Percentiles rank a stretch among this genome's conserved stretches.
phyloP scores from a whole-genome alignment of 2,888 invertebrate genomes.

The Euphydryas editha region DNA sequence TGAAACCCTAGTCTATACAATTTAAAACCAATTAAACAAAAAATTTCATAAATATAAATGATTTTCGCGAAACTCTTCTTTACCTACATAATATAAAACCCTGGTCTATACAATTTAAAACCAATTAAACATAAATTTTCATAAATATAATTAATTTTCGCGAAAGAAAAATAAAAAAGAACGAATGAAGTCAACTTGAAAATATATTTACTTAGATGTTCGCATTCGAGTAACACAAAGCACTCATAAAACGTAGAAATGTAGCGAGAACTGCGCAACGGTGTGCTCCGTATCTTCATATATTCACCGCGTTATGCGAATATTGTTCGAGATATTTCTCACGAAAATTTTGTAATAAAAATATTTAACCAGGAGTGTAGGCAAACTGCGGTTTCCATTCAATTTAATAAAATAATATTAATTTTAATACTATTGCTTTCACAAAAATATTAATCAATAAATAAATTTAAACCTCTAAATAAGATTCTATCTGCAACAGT shows the following conservation, averaged over 20 bases:
- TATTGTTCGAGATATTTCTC: slow-evolving; percentile 15
- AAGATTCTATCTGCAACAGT: no score
- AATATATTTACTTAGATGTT: slow-evolving; percentile 23
- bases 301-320: slow-evolving; percentile 16
- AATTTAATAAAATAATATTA: not conserved
- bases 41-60: no score
- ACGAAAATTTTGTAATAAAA: slow-evolving; percentile 12
- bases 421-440: no score
- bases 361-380: not conserved
- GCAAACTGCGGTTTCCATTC: not conserved
- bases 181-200: slow-evolving; percentile 21
- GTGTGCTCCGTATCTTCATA: slow-evolving; percentile 20
- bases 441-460: no score
- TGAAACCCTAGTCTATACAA: no score
- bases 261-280: slow-evolving; percentile 26
- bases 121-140: slow-evolving; percentile 5
- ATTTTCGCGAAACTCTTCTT: no score
- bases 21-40: no score
- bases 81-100: not conserved
- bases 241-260: slow-evolving; percentile 30
- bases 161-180: slow-evolving; percentile 2
- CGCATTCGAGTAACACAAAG: slow-evolving; percentile 28
- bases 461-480: no score
- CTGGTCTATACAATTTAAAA: no score
- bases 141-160: not conserved